A percentile compares a stretch with the other conserved stretches of the same genome.
phyloP scores from a whole-genome alignment of 2,888 invertebrate genomes.

The Tethea ocularis region DNA sequence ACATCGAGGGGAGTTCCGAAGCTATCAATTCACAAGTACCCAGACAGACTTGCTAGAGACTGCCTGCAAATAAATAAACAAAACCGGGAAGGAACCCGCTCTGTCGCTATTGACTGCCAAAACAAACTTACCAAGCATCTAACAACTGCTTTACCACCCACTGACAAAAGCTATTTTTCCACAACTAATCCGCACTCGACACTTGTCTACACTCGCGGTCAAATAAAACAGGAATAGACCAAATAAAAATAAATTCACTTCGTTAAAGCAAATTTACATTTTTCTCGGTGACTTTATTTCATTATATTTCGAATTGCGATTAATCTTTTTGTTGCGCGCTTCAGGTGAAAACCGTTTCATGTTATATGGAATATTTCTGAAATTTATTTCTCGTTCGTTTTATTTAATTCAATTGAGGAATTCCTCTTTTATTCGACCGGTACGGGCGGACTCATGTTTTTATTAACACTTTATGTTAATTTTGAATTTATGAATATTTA shows the following conservation, averaged over 20 bases:
- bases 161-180: slow-evolving; percentile 23
- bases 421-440: slow-evolving; percentile 31
- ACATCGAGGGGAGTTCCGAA: slow-evolving; percentile 21
- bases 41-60: slow-evolving; percentile 40
- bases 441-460: not conserved
- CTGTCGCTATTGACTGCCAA: slow-evolving; percentile 36
- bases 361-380: slow-evolving; percentile 47
- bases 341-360: slow-evolving; percentile 36
- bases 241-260: slow-evolving; percentile 69
- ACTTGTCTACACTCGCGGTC: slow-evolving; percentile 47
- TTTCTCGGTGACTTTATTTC: slow-evolving; percentile 62
- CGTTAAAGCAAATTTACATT: slow-evolving; percentile 77
- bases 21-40: slow-evolving; percentile 59
- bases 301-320: slow-evolving; percentile 45
- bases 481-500: not conserved
- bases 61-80: slow-evolving; percentile 49
- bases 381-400: slow-evolving; percentile 39
- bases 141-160: slow-evolving; percentile 23
- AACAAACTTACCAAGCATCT: slow-evolving; percentile 22
- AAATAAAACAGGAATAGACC: slow-evolving; percentile 36
- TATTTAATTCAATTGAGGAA: slow-evolving; percentile 50
- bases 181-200: slow-evolving; percentile 19
- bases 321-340: slow-evolving; percentile 43
- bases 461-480: not conserved
- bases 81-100: slow-evolving; percentile 39